phyloP scores from a whole-genome alignment of 2,113 vertebrate species.

The Phalacrocorax carbo region DNA sequence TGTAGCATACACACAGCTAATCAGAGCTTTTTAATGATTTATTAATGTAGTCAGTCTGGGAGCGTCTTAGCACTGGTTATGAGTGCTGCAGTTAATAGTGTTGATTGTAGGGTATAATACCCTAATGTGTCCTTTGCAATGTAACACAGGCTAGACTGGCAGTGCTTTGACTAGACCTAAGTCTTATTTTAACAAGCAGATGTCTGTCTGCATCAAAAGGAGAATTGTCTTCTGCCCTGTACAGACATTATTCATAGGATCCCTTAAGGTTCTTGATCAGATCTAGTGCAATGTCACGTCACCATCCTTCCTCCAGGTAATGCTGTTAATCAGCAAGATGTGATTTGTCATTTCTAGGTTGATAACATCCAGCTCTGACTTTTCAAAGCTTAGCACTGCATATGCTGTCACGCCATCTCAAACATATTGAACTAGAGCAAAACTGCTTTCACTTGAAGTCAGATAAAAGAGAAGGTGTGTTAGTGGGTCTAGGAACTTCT shows the following conservation, averaged over 20 bases:
- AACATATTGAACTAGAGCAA: not conserved
- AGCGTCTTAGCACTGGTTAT: not conserved
- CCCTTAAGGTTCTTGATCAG: not conserved
- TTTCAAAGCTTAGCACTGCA: not conserved
- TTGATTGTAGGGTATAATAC: not conserved
- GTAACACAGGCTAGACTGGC: not conserved
- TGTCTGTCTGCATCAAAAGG: not conserved
- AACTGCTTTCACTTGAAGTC: slow-evolving; percentile 3
- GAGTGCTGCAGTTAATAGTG: not conserved
- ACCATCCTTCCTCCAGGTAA: not conserved
- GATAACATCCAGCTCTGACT: not conserved
- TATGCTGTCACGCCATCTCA: not conserved
- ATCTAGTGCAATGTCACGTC: not conserved
- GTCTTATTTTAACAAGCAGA: not conserved
- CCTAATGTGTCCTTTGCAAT: not conserved
- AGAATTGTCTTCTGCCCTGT: not conserved
- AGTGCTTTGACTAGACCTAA: not conserved
- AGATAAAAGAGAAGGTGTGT: not conserved
- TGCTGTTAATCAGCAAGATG: not conserved
- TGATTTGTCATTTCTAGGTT: slow-evolving; percentile 25
- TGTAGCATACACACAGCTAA: not conserved
- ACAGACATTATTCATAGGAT: not conserved
- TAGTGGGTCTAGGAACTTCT: not conserved
- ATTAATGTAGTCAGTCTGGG: not conserved
- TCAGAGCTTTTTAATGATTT: slow-evolving; percentile 23